Evolutionary conservation across 2,888 invertebrate genomes (phyloP), one percentile per base, ranked within the genome.

Genomic region (Xiphydria camelus): DNA sequence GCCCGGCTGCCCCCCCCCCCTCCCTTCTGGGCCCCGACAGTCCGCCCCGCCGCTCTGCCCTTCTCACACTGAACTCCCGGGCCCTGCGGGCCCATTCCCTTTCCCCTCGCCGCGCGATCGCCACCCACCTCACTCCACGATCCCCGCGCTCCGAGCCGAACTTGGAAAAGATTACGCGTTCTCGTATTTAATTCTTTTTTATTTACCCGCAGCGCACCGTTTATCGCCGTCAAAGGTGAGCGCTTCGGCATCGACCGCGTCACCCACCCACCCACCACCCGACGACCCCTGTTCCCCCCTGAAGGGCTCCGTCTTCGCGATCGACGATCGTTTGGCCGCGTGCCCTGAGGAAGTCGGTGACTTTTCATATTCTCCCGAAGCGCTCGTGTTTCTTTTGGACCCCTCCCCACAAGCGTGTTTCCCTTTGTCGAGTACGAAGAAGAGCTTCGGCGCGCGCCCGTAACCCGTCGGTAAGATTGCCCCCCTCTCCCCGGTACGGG

Each of bases 1-100:
- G 51, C 48, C 51, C 45, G 47, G 53, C 48, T 45, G 43, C 49
- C 47, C 40, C 48, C 37, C 37, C 43, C 47, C 46, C 44, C 34
- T 17, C 40, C 19, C 44, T 26, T 22, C 19, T 44, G 33, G 23
- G 35, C 34, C 25, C 37, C 19, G 22, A n/a, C n/a, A 38, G 39
- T 41, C 21, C 35, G 42, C 23, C 38, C 42, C 41, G 29, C 26
- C 41, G 33, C 32, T 36, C 35, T 47, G 23, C 37, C 47, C 33
- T 40, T 37, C 35, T n/a, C n/a, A 39, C 21, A 45, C 36, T 38
- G 39, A 34, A 26, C 45, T 40, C 45, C 45, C 39, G 45, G 38
- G 38, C 38, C 44, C 44, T 47, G 47, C 18, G 38, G 44, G 44
- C 44, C 44, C 29, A 18, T 17, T 32, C 10, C 34, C 34, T 15